A percentile compares a stretch with the other conserved stretches of the same genome.
Evolutionary conservation across 2,113 vertebrate species (phyloP).

Genomic region (Dasyurus viverrinus): DNA sequence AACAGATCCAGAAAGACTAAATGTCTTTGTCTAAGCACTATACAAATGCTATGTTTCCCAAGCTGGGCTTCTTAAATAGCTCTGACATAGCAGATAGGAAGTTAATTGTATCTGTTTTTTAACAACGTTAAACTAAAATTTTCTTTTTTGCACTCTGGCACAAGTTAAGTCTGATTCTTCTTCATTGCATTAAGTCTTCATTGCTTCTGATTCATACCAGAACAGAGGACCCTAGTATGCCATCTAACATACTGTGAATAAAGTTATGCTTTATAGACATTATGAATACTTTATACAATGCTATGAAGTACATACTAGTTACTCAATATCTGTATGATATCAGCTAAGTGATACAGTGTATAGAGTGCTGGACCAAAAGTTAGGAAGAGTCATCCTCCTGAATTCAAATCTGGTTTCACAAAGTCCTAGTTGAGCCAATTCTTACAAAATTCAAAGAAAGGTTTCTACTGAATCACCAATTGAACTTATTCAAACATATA

Average conservation of each 20-base stretch:
- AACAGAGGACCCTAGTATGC: background rate
- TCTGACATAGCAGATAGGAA: background rate
- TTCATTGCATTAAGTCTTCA: too few species aligned
- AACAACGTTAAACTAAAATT: background rate
- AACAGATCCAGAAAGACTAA: background rate
- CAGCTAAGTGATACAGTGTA: background rate
- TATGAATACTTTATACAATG: background rate
- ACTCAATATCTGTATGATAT: background rate
- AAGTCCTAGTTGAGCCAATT: background rate
- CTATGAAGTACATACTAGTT: background rate
- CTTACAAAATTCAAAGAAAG: slow-evolving; percentile 15
- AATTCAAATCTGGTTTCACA: background rate
- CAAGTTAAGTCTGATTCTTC: background rate
- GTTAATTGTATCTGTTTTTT: background rate
- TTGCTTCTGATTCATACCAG: background rate
- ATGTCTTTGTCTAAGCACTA: background rate
- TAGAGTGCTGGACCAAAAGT: background rate
- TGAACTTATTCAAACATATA: background rate
- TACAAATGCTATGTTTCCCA: background rate
- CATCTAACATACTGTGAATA: background rate
- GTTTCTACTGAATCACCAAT: slow-evolving; percentile 7
- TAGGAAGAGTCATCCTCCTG: background rate
- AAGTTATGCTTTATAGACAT: background rate
- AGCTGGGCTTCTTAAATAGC: background rate
- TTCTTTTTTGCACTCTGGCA: background rate